These are phyloP conservation scores for Macrosoma leucophasiata DNA, from an alignment of 2,888 invertebrate genomes.

Conservation along the genomic window DNA sequence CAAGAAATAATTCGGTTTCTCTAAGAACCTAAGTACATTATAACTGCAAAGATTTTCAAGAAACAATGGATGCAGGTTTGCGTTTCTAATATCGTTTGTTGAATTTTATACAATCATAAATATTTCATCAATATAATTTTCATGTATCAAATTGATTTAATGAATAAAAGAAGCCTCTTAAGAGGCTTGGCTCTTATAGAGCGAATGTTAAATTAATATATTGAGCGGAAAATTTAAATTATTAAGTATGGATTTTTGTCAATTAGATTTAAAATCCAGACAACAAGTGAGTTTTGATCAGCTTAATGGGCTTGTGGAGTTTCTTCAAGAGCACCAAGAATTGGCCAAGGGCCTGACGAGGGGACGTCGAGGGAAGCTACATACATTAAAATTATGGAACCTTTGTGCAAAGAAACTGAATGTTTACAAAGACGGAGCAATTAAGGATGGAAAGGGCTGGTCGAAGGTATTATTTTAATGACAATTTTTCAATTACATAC, in stretches of 20 bases:
- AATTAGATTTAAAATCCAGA: conserved; percentile 33
- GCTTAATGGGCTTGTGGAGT: conserved; percentile 39
- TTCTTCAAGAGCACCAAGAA: conserved; percentile 43
- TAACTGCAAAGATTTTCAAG: not conserved
- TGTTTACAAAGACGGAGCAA: conserved; percentile 15
- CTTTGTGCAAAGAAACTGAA: conserved; percentile 36
- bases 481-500: too few species aligned
- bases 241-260: too few species aligned
- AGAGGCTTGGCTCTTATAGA: too few species aligned
- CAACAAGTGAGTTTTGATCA: conserved; percentile 43
- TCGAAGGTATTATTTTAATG: conserved; percentile 46
- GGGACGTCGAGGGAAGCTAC: conserved; percentile 42
- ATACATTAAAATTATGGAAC: conserved; percentile 45
- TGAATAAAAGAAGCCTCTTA: too few species aligned
- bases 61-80: conserved; percentile 2
- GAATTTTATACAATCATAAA: conserved; percentile 2
- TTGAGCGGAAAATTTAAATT: too few species aligned
- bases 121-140: not conserved
- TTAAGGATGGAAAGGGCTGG: conserved; percentile 48
- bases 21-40: too few species aligned
- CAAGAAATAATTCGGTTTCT: too few species aligned
- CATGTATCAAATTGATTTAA: conserved; percentile 18
- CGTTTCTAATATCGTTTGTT: conserved; percentile 7
- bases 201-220: too few species aligned
- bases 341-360: conserved; percentile 42